Evolutionary conservation across 2,888 invertebrate genomes (phyloP), one percentile per base, ranked within the genome.

Genomic region (Notodonta ziczac): DNA sequence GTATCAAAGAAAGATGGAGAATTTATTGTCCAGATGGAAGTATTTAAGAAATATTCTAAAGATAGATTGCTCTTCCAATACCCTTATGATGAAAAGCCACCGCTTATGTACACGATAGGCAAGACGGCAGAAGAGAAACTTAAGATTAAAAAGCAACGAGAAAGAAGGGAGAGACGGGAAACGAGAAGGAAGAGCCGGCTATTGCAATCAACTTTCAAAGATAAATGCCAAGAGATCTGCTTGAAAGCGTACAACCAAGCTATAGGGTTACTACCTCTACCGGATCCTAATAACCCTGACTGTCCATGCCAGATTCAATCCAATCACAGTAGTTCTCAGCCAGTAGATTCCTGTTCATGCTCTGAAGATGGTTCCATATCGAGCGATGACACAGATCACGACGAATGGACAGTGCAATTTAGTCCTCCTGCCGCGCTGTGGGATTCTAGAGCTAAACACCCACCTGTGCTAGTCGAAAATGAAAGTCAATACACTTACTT

Each of bases 191-290:
- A 92, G 74, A 85, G 86, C 70, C 78, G 87, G 53, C 67, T 93
- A 3, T 67, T 93, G 16, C 93, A 93, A 67, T 90, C 92, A 12
- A 89, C 90, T 10, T 93, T 93, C 66, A 83, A 88, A 66, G 91
- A 93, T 57, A 89, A 82, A 67, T 93, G 93, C 70, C 92, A 92
- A 75, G 93, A 93, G 70, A 93, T 93, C 67, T 93, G 93, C 76
- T 72, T 92, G 14, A 93, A 93, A 73, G 92, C 93, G 8, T 93
- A 93, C 65, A 90, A 93, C 72, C 93, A 93, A 82, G 89, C 93
- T 0, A 89, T 93, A 57, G 93, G 93, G 5, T 35, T 93, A 44
- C 77, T 88, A 40, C 91, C 93, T 24, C 72, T 90, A 50, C 88
- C 90, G 5, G 86, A 91, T 61, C 84, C 87, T 0, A 93, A 93